phyloP scores from a whole-genome alignment of 2,113 vertebrate species.

The Crocuta crocuta region DNA sequence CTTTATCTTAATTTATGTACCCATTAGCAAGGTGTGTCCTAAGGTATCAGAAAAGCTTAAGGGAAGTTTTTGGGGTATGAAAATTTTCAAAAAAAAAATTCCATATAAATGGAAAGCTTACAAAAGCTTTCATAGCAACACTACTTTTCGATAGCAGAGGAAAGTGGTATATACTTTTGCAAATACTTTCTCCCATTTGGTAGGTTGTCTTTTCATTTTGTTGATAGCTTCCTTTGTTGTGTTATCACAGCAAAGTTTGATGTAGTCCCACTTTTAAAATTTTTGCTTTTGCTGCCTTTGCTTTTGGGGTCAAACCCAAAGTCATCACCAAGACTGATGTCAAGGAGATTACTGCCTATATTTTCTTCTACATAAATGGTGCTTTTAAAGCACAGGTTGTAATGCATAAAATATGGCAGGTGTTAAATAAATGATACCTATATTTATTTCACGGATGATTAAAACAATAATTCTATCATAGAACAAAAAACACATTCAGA shows the following conservation, averaged over 20 bases:
- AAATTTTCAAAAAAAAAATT: background rate
- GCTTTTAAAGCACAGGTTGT: background rate
- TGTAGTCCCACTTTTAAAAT: background rate
- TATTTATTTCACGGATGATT: background rate
- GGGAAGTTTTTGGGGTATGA: background rate
- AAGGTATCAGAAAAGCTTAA: background rate
- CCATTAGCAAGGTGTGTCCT: background rate
- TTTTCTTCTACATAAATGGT: background rate
- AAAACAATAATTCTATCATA: background rate
- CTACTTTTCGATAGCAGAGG: background rate
- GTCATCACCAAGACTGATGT: background rate
- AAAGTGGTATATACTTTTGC: background rate
- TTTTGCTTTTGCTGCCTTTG: background rate
- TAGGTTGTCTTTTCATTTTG: background rate
- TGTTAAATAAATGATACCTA: background rate
- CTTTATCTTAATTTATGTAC: background rate
- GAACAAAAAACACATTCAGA: background rate
- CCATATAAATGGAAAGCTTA: background rate
- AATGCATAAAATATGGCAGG: background rate
- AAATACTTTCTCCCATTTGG: background rate
- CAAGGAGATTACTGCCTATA: background rate
- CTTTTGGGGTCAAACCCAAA: background rate
- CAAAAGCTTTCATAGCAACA: background rate
- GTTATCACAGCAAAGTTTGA: background rate
- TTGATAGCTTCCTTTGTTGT: background rate